These are phyloP conservation scores for Hydrocynus forskahlii DNA, from an alignment of 2,797 vertebrate species.

Conservation along the genomic window DNA sequence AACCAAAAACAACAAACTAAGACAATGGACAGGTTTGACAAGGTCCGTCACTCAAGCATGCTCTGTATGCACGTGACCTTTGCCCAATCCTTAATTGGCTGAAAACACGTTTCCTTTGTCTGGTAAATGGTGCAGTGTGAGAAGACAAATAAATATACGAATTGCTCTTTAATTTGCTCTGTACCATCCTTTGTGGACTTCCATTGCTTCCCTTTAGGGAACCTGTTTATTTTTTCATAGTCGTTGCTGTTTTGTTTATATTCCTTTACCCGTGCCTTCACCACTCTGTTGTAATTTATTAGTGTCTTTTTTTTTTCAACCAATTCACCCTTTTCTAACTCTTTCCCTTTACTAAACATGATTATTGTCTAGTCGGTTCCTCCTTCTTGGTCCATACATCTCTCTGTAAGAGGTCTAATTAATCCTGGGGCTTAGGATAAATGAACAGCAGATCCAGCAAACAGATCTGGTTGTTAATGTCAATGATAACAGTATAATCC, in stretches of 20 bases:
- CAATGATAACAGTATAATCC: background rate
- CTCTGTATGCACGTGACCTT: slow-evolving; percentile 12
- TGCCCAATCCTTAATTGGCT: slow-evolving; percentile 10
- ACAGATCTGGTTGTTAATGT: slow-evolving; percentile 22
- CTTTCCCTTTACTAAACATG: background rate
- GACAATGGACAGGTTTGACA: no score
- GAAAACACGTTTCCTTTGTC: background rate
- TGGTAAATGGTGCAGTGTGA: no score
- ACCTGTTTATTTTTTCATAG: background rate
- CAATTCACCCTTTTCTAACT: background rate
- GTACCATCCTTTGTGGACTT: background rate
- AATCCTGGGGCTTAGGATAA: slow-evolving; percentile 10
- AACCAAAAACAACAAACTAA: no score
- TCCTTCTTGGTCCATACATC: background rate
- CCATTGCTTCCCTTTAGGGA: background rate
- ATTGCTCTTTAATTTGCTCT: background rate
- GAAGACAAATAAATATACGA: no score
- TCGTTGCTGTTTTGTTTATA: slow-evolving; percentile 14
- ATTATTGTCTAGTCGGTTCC: background rate
- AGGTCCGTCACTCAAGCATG: background rate
- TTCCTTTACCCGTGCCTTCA: slow-evolving; percentile 47
- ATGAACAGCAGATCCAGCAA: slow-evolving; percentile 17
- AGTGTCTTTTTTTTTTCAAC: background rate
- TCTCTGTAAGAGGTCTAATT: slow-evolving; percentile 1
- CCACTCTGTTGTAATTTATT: slow-evolving; percentile 51